Base-by-base conservation (phyloP, 2,888 invertebrate genomes). In the Lochmaea capreae region DNA sequence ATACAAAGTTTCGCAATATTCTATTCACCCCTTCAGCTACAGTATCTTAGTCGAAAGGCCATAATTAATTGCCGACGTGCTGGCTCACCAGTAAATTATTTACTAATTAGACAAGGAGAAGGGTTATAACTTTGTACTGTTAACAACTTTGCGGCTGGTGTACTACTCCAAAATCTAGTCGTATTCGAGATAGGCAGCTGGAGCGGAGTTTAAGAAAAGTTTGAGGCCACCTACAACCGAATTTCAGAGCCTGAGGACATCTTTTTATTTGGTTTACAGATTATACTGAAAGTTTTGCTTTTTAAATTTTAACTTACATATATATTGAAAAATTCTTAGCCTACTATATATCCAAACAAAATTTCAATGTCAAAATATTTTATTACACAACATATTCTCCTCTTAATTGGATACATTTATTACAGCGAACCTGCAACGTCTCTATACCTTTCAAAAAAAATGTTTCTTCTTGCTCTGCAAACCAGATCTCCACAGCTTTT, bases 31-130 rank as follows among this genome's bases (percentile, higher is more conserved):
- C 78, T 81, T 75, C 54, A 65, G 61, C 49, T 72, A 73, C 75
- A 76, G 74, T 73, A 73, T 78, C 78, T 78, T 77, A 77, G 77
- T 72, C 71, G 75, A 67, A 75, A 70, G 75, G 68, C 67, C 72
- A 69, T 88, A 88, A 88, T 88, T 88, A 88, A 88, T 88, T 87
- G 88, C 87, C 85, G 85, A 84, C 84, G 84, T 81, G 33, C 9
- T 9, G 86, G 86, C 87, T 87, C 86, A 86, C 86, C 87, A 86
- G 87, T 88, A 87, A 88, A 88, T 88, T 88, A 88, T 88, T 87
- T 87, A 88, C 87, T 88, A 88, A 88, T 88, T 88, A 88, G 87
- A 86, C 86, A 86, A 86, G 86, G 84, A 84, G 81, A 80, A 81
- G 85, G 84, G 85, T 83, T 81, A 85, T 86, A 86, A 86, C 84